Evolutionary conservation across 2,888 invertebrate genomes (phyloP).

Genomic region (Melanargia galathea): DNA sequence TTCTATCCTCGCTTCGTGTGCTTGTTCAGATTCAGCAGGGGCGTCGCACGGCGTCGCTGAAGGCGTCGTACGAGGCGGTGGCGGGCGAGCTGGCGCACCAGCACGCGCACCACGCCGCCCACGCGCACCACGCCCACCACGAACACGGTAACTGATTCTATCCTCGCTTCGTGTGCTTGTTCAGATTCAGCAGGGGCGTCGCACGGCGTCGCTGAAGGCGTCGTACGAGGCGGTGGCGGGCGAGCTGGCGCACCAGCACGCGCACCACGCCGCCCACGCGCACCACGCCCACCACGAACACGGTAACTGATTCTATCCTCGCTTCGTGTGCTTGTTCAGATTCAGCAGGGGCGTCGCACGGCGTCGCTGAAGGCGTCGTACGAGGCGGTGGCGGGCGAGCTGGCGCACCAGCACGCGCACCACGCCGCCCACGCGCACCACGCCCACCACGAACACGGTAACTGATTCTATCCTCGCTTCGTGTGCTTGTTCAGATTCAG

Average conservation of each 20-base stretch:
- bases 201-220: conserved; percentile 96
- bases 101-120: conserved; percentile 70
- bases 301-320: no score
- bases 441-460: conserved; percentile 41
- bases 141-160: conserved; percentile 42
- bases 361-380: conserved; percentile 97
- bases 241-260: conserved; percentile 85
- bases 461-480: no score
- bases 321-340: conserved; percentile 79
- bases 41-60: conserved; percentile 94
- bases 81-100: conserved; percentile 86
- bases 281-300: conserved; percentile 42
- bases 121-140: conserved; percentile 39
- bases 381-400: conserved; percentile 89
- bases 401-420: conserved; percentile 85
- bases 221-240: conserved; percentile 93
- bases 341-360: conserved; percentile 96
- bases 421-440: conserved; percentile 44
- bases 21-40: conserved; percentile 92
- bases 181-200: conserved; percentile 95
- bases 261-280: conserved; percentile 59
- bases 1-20: no score
- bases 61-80: conserved; percentile 96
- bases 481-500: conserved; percentile 86
- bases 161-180: conserved; percentile 47